These are phyloP conservation scores for Takifugu bimaculatus DNA, from an alignment of 2,113 vertebrate genomes.

Conservation along the genomic window DNA sequence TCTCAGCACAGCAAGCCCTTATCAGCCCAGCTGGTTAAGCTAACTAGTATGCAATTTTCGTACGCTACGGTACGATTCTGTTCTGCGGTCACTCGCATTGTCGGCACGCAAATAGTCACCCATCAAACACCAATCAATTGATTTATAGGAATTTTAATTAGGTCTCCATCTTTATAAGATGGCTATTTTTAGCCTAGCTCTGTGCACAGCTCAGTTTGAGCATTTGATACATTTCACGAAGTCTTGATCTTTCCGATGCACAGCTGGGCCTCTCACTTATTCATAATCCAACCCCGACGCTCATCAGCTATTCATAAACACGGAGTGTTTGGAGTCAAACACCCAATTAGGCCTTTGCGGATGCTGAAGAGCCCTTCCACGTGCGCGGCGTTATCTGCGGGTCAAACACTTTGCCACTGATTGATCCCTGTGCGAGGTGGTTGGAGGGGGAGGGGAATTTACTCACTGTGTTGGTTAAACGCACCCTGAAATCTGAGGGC, in stretches of 20 bases:
- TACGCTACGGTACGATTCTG: too few species aligned
- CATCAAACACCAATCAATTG: not conserved
- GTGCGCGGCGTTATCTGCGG: slow-evolving; percentile 15
- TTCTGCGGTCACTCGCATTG: slow-evolving; percentile 1
- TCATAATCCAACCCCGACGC: slow-evolving; percentile 51
- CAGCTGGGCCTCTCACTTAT: slow-evolving; percentile 61
- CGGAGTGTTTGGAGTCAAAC: slow-evolving; percentile 58
- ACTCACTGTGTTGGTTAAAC: slow-evolving; percentile 37
- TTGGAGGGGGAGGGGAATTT: slow-evolving; percentile 9
- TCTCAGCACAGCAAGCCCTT: not conserved
- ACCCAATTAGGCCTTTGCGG: slow-evolving; percentile 43
- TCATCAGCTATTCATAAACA: slow-evolving; percentile 66
- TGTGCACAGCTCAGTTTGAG: not conserved
- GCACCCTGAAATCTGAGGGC: slow-evolving; percentile 40
- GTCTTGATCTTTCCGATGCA: slow-evolving; percentile 43
- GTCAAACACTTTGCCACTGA: slow-evolving; percentile 46
- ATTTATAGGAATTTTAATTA: not conserved
- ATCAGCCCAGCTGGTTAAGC: too few species aligned
- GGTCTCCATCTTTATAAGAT: too few species aligned
- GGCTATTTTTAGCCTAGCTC: not conserved
- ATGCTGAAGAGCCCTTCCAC: slow-evolving; percentile 46
- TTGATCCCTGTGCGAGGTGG: slow-evolving; percentile 35
- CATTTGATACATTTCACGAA: slow-evolving; percentile 11
- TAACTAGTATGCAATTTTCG: too few species aligned
- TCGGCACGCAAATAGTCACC: slow-evolving; percentile 1